These are phyloP conservation scores for Iselma pallidipennis DNA, from an alignment of 2,888 invertebrate genomes.

Conservation along the genomic window DNA sequence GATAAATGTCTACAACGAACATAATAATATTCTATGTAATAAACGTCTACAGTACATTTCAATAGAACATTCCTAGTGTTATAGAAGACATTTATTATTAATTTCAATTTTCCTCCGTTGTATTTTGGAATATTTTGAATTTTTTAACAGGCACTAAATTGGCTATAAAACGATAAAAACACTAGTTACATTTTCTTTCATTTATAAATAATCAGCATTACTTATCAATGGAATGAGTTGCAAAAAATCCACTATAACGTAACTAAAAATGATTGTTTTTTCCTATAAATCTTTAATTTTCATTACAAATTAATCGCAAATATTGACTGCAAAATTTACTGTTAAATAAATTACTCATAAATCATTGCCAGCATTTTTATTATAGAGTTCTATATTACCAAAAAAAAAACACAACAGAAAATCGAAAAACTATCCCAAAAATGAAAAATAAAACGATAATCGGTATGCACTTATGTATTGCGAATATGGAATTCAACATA, in stretches of 20 bases:
- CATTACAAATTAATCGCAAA: not conserved
- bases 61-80: too few relatives aligned
- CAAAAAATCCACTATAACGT: too few relatives aligned
- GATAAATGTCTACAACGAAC: too few relatives aligned
- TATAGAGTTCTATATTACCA: too few relatives aligned
- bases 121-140: conserved; percentile 10
- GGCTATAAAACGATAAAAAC: conserved; percentile 11
- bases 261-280: too few relatives aligned
- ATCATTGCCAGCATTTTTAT: too few relatives aligned
- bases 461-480: conserved; percentile 1
- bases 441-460: not conserved
- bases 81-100: conserved; percentile 13
- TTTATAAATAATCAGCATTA: conserved; percentile 11
- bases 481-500: conserved; percentile 36
- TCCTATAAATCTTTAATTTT: not conserved
- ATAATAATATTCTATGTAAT: too few relatives aligned
- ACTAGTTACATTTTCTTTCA: conserved; percentile 8
- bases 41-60: too few relatives aligned
- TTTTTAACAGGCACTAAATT: conserved; percentile 12
- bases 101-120: conserved; percentile 11
- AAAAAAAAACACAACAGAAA: conserved; percentile 30
- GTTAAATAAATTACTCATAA: too few relatives aligned
- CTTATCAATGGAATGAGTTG: too few relatives aligned
- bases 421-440: not conserved
- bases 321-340: not conserved